A percentile compares a stretch with the other conserved stretches of the same genome.
Evolutionary conservation across 2,797 vertebrate genomes (phyloP).

Genomic region (Erethizon dorsatum): DNA sequence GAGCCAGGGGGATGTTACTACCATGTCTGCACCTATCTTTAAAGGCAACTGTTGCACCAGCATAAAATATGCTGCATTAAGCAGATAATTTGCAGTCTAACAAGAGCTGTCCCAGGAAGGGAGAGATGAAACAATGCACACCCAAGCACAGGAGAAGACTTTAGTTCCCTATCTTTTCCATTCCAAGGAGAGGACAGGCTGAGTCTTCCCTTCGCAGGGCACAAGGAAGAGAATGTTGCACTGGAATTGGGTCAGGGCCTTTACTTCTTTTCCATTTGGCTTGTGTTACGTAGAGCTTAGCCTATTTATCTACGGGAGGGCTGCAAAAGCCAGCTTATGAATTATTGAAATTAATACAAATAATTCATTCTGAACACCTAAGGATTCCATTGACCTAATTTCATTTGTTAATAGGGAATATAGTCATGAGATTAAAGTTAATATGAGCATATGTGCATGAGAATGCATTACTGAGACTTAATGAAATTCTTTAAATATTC

Average conservation of each 20-base stretch:
- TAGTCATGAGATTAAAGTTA: slow-evolving; percentile 43
- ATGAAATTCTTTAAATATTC: slow-evolving; percentile 4
- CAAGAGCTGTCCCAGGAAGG: not conserved
- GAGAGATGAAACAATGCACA: not conserved
- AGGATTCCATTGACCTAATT: not conserved
- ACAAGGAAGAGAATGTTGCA: not conserved
- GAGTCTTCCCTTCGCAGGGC: not conserved
- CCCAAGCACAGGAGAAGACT: not conserved
- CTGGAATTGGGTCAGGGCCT: not conserved
- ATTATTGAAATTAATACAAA: slow-evolving; percentile 65
- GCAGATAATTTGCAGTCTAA: not conserved
- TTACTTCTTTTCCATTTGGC: not conserved
- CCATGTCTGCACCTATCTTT: not conserved
- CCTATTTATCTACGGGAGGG: slow-evolving; percentile 6
- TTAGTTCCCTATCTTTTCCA: not conserved
- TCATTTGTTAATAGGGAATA: slow-evolving; percentile 34
- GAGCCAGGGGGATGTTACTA: not conserved
- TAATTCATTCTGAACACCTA: slow-evolving; percentile 38
- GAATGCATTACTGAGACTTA: slow-evolving; percentile 30
- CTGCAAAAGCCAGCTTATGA: slow-evolving; percentile 12
- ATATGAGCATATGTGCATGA: slow-evolving; percentile 29
- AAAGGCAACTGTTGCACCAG: not conserved
- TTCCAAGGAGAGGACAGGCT: not conserved
- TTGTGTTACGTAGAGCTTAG: not conserved
- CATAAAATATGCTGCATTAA: not conserved